A percentile compares a stretch with the other conserved stretches of the same genome.
phyloP scores from a whole-genome alignment of 2,888 invertebrate genomes.

The Apoda limacodes region DNA sequence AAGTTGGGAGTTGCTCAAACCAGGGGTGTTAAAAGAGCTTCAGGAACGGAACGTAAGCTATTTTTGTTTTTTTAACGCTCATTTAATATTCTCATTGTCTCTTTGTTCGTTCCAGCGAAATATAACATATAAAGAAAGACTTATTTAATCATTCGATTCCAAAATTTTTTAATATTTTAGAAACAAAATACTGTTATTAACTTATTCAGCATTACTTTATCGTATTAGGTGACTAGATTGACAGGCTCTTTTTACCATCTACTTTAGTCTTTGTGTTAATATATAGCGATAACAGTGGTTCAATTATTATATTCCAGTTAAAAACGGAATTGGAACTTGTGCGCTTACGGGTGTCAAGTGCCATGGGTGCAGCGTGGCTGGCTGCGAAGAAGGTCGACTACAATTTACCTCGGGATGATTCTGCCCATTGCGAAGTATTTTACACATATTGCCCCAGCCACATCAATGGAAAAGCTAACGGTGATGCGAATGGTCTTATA shows the following conservation, averaged over 20 bases:
- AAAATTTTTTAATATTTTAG: neutral
- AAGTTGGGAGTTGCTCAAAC: slow-evolving; percentile 85
- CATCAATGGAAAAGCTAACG: slow-evolving; percentile 21
- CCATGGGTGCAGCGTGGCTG: slow-evolving; percentile 88
- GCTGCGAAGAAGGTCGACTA: slow-evolving; percentile 79
- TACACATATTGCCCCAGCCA: slow-evolving; percentile 59
- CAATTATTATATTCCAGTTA: no score
- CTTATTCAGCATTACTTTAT: no score
- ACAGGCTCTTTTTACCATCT: no score
- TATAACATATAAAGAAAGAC: neutral
- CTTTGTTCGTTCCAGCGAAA: neutral
- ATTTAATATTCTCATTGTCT: no score
- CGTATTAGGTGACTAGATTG: no score
- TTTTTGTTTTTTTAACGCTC: slow-evolving; percentile 47
- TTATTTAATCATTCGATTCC: neutral
- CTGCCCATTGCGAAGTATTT: slow-evolving; percentile 76
- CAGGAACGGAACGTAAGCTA: slow-evolving; percentile 43
- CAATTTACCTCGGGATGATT: slow-evolving; percentile 76
- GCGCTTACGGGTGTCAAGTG: slow-evolving; percentile 79
- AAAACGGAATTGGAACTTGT: slow-evolving; percentile 69
- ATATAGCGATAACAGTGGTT: no score
- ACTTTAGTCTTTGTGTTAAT: no score
- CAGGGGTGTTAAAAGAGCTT: slow-evolving; percentile 75
- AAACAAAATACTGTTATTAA: no score
- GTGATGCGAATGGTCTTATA: slow-evolving; percentile 18